A percentile compares a stretch with the other conserved stretches of the same genome.
Conservation (phyloP, 1,140 invertebrate genomes). For the Branchinecta lynchi region DNA sequence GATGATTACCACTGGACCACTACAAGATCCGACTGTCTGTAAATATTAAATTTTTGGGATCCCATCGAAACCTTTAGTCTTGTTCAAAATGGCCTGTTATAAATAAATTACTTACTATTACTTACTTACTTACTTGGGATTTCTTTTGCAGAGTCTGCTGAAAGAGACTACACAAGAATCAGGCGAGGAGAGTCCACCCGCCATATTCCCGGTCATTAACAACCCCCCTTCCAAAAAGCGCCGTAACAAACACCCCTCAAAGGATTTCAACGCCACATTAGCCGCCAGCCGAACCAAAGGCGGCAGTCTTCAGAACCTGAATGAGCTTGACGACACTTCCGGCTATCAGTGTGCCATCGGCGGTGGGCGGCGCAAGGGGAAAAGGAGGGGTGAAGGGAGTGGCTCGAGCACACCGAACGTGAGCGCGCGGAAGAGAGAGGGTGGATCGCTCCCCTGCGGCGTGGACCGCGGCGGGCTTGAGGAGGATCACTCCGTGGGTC, state of each 20-base stretch:
- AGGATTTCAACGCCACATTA: neutral
- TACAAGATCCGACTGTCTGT: no score
- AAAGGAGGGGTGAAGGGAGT: neutral
- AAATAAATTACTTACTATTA: no score
- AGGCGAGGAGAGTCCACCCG: neutral
- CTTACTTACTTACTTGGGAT: no score
- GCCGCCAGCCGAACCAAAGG: neutral
- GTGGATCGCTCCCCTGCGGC: neutral
- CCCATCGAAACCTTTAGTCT: no score
- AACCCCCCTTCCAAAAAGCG: neutral
- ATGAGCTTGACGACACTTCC: neutral
- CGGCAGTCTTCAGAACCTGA: neutral
- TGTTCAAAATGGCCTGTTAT: no score
- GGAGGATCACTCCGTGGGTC: neutral
- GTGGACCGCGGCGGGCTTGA: neutral
- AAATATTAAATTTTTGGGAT: no score
- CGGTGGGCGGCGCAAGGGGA: neutral
- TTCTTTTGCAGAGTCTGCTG: constrained; percentile 1
- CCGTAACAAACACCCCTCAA: neutral
- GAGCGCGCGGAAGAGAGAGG: neutral
- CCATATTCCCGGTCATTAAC: neutral
- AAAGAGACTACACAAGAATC: constrained; percentile 3
- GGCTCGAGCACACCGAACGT: neutral
- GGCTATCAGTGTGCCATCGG: neutral
- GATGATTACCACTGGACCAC: no score